Evolutionary conservation across 2,888 invertebrate genomes (phyloP).

Genomic region (Melieria picta): DNA sequence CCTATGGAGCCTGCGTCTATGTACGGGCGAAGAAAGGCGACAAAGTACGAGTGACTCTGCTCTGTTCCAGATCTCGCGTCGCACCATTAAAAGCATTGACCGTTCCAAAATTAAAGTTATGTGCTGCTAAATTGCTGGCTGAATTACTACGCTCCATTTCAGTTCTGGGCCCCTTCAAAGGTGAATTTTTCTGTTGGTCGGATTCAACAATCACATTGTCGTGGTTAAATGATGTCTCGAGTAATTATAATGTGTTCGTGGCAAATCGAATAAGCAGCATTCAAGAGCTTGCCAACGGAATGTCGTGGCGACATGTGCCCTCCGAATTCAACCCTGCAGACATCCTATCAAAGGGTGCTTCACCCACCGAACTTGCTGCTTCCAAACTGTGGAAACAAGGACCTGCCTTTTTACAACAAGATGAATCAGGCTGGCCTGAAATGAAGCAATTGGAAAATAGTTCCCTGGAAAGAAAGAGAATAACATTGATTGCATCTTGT

Average conservation of each 20-base stretch:
- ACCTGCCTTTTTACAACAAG: conserved; percentile 13
- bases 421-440: conserved; percentile 15
- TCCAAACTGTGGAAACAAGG: conserved; percentile 21
- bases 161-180: neutral
- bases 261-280: conserved; percentile 11
- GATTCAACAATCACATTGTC: neutral
- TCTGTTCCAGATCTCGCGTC: conserved; percentile 21
- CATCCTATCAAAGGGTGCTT: neutral
- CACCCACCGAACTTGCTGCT: neutral
- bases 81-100: neutral
- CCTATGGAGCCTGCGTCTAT: conserved; percentile 37
- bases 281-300: conserved; percentile 4
- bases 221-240: neutral
- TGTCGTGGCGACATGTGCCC: neutral
- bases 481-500: neutral
- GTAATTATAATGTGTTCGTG: neutral
- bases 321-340: conserved; percentile 4
- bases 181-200: conserved; percentile 10
- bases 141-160: neutral
- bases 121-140: conserved; percentile 1
- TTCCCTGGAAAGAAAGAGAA: neutral
- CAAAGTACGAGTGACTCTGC: neutral
- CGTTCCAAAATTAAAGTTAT: conserved; percentile 21
- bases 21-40: conserved; percentile 4
- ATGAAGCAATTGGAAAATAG: neutral